A percentile compares a stretch with the other conserved stretches of the same genome.
Conservation (phyloP, 2,888 invertebrate genomes). For the Choreutis nemorana region DNA sequence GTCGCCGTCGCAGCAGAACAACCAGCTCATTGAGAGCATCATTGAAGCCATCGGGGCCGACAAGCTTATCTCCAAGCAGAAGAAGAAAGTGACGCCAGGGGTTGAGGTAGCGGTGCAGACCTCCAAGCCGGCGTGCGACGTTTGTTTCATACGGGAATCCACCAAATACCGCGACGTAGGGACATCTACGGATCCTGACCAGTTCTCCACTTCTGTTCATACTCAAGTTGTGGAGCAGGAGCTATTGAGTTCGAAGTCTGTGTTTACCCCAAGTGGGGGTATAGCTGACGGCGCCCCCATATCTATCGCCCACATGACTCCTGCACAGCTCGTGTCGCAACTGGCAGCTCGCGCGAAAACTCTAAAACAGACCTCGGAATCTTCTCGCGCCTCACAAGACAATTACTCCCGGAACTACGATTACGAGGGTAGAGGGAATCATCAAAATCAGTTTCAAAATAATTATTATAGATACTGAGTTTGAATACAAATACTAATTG, state of each 20-base stretch:
- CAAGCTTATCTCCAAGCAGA: constrained; percentile 31
- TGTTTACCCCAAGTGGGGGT: constrained; percentile 46
- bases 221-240: constrained; percentile 55
- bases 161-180: constrained; percentile 21
- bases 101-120: constrained; percentile 50
- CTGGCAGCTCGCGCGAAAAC: constrained; percentile 55
- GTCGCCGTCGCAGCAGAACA: constrained; percentile 32
- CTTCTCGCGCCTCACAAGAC: constrained; percentile 18
- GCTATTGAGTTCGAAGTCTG: constrained; percentile 39
- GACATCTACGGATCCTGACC: constrained; percentile 30
- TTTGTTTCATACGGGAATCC: constrained; percentile 45
- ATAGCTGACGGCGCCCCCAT: constrained; percentile 34
- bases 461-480: constrained; percentile 5
- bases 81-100: constrained; percentile 28
- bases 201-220: constrained; percentile 36
- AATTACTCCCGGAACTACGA: constrained; percentile 20
- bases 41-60: constrained; percentile 36
- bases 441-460: constrained; percentile 23
- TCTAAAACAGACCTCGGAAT: constrained; percentile 30
- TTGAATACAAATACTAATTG: too few relatives aligned
- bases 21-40: constrained; percentile 44
- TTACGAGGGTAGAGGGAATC: constrained; percentile 25
- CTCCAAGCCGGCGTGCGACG: constrained; percentile 38
- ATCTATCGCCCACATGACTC: constrained; percentile 53
- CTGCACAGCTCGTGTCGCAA: constrained; percentile 55